Evolutionary conservation across 2,113 vertebrate genomes (phyloP).

Genomic region (Cavia porcellus): DNA sequence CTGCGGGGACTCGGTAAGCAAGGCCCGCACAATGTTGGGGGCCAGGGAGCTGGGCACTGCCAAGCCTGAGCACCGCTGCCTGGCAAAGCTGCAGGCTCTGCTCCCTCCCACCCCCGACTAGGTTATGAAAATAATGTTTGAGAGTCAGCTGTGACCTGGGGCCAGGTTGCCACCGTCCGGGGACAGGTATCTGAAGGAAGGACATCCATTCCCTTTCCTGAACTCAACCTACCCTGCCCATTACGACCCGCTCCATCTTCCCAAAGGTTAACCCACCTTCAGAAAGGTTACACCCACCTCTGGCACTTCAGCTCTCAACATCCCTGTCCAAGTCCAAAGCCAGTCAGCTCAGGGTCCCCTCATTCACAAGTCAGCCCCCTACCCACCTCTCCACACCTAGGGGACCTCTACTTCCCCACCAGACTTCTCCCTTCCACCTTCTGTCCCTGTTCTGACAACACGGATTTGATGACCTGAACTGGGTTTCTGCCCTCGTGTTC

Average conservation of each 20-base stretch:
- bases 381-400: rapidly evolving
- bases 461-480: neutral
- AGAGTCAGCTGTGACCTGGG: neutral
- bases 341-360: rapidly evolving
- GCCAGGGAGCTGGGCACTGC: rapidly evolving
- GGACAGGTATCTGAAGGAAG: neutral
- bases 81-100: neutral
- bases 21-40: too few relatives aligned
- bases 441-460: neutral
- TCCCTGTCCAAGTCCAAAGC: neutral
- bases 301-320: neutral
- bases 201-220: neutral
- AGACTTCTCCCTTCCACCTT: rapidly evolving
- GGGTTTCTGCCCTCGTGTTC: neutral
- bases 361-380: neutral
- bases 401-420: neutral
- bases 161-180: neutral
- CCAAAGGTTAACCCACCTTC: neutral
- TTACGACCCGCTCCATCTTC: neutral
- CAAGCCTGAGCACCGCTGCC: neutral
- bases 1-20: neutral
- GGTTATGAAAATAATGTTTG: neutral
- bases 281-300: neutral
- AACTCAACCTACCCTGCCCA: neutral
- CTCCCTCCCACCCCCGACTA: neutral